phyloP scores from a whole-genome alignment of 2,113 vertebrate genomes.

The Gasterosteus nipponicus region DNA sequence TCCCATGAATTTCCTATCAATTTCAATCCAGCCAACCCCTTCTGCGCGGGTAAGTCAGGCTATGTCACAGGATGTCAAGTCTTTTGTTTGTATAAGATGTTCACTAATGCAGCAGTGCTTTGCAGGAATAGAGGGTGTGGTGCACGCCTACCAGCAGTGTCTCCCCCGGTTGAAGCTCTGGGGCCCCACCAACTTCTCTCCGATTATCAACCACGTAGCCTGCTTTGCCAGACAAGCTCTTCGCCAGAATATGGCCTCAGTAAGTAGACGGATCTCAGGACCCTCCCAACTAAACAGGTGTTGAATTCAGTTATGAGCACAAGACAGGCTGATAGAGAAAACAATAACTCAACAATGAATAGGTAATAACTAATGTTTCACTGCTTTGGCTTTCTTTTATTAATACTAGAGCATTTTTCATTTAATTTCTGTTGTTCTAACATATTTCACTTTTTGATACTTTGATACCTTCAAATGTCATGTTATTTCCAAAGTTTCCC shows the following conservation, averaged over 20 bases:
- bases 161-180: slow-evolving; percentile 90
- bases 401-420: background rate
- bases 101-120: background rate
- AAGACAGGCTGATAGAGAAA: background rate
- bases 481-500: background rate
- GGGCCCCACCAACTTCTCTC: slow-evolving; percentile 94
- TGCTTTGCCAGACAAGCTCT: slow-evolving; percentile 86
- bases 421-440: background rate
- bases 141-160: slow-evolving; percentile 87
- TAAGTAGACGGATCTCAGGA: slow-evolving; percentile 75
- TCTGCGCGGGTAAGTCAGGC: slow-evolving; percentile 86
- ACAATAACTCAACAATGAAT: background rate
- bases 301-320: background rate
- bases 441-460: background rate
- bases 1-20: slow-evolving; percentile 94
- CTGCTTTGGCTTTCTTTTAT: background rate
- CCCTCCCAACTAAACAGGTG: background rate
- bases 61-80: background rate
- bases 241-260: slow-evolving; percentile 86
- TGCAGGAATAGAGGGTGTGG: slow-evolving; percentile 89
- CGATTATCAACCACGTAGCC: slow-evolving; percentile 90
- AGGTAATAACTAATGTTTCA: background rate
- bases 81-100: background rate
- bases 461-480: background rate
- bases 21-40: slow-evolving; percentile 89